Base-by-base conservation (phyloP, 2,113 vertebrate genomes). In the Cyphomyrus plagiostoma region DNA sequence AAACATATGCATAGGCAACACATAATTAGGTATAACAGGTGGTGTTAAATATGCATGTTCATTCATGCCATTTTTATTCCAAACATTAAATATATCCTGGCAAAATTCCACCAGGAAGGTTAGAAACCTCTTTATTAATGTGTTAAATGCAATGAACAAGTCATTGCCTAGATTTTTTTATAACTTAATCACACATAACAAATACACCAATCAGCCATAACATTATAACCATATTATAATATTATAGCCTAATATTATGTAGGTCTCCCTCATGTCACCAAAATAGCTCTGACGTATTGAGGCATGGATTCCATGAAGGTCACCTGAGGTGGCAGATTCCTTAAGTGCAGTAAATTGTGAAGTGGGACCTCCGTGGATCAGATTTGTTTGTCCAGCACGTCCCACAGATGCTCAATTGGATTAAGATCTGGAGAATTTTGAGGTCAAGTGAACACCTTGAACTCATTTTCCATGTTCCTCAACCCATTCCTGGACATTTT, bases 1-100 rank as follows among this genome's bases (percentile, higher is more conserved):
- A 91, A 88, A 86, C 92, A 90, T 90, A 94, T 94, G 94, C 94
- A 95, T 88, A 92, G 93, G 92, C 90, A 91, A 91, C 70, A 77
- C 35, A 92, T 92, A 84, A 84, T 84, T 45, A 48, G 82, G 45
- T 48, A 48, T 84, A 84, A 84, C 42, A 84, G 39, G 82, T 84
- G 82, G 82, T 84, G 45, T 84, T 84, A 84, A 9, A 84, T 48
- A 84, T 84, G 82, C 82, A 84, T 46, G 13, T 23, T 84, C 9
- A 84, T n/a, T 23, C 45, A 10, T 84, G 45, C 21, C 39, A 84
- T 48, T 46, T 48, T 21, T 48, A 45, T 84, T 48, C 39, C 82
- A 84, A 48, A 46, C 42, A 84, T 48, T 84, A 84, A 84, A 48
- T 84, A 84, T 84, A n/a, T 45, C 82, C 23, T 84, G 82, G 82